Evolutionary conservation across 2,797 vertebrate species (phyloP).

Genomic region (Pseudomugil tenellus): DNA sequence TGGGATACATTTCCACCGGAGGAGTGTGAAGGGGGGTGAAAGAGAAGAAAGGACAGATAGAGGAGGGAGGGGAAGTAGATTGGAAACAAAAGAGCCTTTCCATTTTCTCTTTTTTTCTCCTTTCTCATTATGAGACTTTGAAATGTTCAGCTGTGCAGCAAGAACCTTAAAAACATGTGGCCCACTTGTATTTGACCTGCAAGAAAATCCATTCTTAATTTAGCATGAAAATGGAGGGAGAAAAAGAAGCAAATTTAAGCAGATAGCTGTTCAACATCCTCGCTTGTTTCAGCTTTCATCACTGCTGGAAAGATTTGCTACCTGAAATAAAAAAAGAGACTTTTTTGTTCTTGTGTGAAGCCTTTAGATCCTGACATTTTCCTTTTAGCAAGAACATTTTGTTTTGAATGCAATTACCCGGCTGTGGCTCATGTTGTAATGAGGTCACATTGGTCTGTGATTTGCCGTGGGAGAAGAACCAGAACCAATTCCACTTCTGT

Average conservation of each 20-base stretch:
- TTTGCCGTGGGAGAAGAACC: conserved; percentile 45
- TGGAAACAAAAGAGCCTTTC: conserved; percentile 56
- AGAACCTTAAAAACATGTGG: conserved; percentile 39
- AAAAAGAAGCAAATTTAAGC: no score
- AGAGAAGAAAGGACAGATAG: conserved; percentile 1
- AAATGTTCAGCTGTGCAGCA: conserved; percentile 61
- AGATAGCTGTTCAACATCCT: conserved; percentile 27
- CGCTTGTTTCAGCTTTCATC: conserved; percentile 1
- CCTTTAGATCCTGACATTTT: conserved; percentile 36
- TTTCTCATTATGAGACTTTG: conserved; percentile 44
- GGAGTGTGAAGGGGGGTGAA: conserved; percentile 9
- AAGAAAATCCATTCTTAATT: conserved; percentile 42
- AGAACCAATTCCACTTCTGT: conserved; percentile 49
- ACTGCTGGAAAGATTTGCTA: conserved; percentile 2
- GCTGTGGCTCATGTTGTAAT: conserved; percentile 63
- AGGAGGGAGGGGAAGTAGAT: conserved; percentile 25
- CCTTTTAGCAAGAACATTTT: conserved; percentile 45
- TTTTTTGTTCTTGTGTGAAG: neutral
- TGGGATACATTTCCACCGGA: conserved; percentile 61
- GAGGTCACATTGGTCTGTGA: conserved; percentile 66
- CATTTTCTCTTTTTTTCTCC: conserved; percentile 16
- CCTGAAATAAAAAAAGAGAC: conserved; percentile 3
- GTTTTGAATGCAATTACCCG: conserved; percentile 57
- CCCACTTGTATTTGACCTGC: conserved; percentile 48
- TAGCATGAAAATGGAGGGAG: conserved; percentile 19